Evolutionary conservation across 2,888 invertebrate species (phyloP).

Genomic region (Monochamus alternatus): DNA sequence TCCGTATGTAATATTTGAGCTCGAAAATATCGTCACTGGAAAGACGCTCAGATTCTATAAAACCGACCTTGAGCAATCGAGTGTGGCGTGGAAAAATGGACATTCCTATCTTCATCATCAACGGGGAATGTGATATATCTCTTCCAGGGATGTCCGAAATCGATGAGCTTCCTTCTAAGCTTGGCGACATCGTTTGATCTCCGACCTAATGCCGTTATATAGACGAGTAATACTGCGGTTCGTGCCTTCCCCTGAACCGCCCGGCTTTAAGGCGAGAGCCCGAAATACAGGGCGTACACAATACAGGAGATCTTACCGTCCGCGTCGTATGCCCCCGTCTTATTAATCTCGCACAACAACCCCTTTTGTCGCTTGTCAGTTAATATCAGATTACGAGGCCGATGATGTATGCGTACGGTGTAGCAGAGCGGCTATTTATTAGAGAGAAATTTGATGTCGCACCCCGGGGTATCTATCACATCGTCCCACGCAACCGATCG

Average conservation of each 20-base stretch:
- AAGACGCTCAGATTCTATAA: too few relatives aligned
- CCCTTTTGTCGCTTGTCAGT: conserved; percentile 60
- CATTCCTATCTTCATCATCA: conserved; percentile 26
- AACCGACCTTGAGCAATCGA: conserved; percentile 28
- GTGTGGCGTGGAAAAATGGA: conserved; percentile 32
- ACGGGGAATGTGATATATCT: conserved; percentile 34
- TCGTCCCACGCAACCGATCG: too few relatives aligned
- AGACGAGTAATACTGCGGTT: conserved; percentile 41
- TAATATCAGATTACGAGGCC: conserved; percentile 56
- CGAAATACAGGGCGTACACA: conserved; percentile 11
- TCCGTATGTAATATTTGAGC: too few relatives aligned
- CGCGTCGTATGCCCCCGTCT: conserved; percentile 43
- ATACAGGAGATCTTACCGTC: conserved; percentile 32
- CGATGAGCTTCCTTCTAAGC: conserved; percentile 38
- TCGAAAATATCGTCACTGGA: too few relatives aligned
- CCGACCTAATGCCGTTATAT: conserved; percentile 43
- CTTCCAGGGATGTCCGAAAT: conserved; percentile 35
- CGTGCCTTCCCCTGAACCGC: conserved; percentile 46
- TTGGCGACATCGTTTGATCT: conserved; percentile 43
- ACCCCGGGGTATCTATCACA: conserved; percentile 13
- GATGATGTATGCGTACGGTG: conserved; percentile 49
- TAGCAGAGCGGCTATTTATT: conserved; percentile 47
- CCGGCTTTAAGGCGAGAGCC: conserved; percentile 42
- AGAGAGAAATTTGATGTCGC: conserved; percentile 47
- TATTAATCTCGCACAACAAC: conserved; percentile 55